Percentiles rank a stretch among this genome's conserved stretches.
phyloP scores from a whole-genome alignment of 2,888 invertebrate species.

The Caprella mutica region DNA sequence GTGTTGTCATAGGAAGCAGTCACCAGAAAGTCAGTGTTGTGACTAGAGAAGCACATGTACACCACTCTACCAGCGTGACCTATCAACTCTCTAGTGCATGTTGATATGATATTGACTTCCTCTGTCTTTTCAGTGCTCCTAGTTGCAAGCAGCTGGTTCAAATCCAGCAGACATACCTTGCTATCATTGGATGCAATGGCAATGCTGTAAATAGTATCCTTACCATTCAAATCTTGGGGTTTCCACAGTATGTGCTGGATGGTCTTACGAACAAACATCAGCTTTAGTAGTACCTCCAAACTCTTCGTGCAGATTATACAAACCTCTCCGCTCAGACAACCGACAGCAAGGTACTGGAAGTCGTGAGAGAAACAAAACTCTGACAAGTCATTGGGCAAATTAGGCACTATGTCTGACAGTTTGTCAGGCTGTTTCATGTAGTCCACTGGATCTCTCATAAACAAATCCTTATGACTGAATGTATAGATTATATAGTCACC shows the following conservation, averaged over 20 bases:
- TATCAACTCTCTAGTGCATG: conserved; percentile 16
- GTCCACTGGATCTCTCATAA: conserved; percentile 8
- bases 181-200: conserved; percentile 24
- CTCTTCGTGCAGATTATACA: conserved; percentile 11
- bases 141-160: background rate
- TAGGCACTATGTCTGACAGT: conserved; percentile 4
- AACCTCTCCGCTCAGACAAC: conserved; percentile 25
- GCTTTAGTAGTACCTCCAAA: conserved; percentile 9
- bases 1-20: conserved; percentile 31
- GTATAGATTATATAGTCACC: conserved; percentile 12
- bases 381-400: conserved; percentile 10
- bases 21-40: conserved; percentile 14
- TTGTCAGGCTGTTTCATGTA: conserved; percentile 21
- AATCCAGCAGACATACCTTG: conserved; percentile 8
- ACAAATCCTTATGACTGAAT: conserved; percentile 26
- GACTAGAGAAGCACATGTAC: conserved; percentile 27
- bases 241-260: conserved; percentile 30
- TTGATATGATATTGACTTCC: conserved; percentile 7
- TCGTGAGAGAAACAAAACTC: conserved; percentile 30
- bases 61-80: conserved; percentile 25
- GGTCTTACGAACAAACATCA: conserved; percentile 21
- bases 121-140: background rate
- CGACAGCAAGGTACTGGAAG: conserved; percentile 22
- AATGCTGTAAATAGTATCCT: conserved; percentile 1
- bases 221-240: background rate